Conservation (phyloP, 2,888 invertebrate genomes). For the Dryocosmus kuriphilus region DNA sequence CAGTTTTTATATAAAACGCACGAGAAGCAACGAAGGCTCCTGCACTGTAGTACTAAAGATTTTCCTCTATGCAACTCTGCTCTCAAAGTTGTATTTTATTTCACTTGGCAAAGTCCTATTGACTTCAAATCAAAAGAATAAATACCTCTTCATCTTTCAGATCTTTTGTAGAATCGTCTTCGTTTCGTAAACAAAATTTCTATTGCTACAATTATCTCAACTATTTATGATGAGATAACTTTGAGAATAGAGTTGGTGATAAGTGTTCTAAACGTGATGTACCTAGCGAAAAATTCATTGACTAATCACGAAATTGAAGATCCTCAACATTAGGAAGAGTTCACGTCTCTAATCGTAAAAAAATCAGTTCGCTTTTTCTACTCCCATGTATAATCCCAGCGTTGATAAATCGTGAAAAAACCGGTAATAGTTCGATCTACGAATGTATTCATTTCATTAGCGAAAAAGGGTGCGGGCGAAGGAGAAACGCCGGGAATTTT, state of each 20-base stretch:
- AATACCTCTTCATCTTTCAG: not conserved
- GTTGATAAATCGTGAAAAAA: slow-evolving; percentile 17
- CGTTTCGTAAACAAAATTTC: not conserved
- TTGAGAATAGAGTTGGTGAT: slow-evolving; percentile 14
- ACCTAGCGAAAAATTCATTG: slow-evolving; percentile 4
- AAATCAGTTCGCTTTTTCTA: slow-evolving; percentile 28
- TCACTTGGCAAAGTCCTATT: not conserved
- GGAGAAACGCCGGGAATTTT: slow-evolving; percentile 34
- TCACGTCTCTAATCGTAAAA: slow-evolving; percentile 3
- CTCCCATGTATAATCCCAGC: not conserved
- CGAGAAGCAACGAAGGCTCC: slow-evolving; percentile 33
- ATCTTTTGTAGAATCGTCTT: not conserved
- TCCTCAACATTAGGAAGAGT: not conserved
- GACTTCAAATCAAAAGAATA: not conserved
- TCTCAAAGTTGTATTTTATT: slow-evolving; percentile 15
- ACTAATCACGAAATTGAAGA: slow-evolving; percentile 17
- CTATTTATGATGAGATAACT: not conserved
- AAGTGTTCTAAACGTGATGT: not conserved
- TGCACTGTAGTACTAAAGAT: slow-evolving; percentile 17
- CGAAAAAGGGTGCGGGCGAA: slow-evolving; percentile 22
- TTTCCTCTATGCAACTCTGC: slow-evolving; percentile 14
- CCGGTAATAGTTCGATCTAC: slow-evolving; percentile 32
- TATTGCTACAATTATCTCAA: not conserved
- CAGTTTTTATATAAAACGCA: slow-evolving; percentile 37
- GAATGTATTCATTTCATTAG: slow-evolving; percentile 17